A percentile compares a stretch with the other conserved stretches of the same genome.
Evolutionary conservation across 1,140 invertebrate species (phyloP).

Genomic region (Hermatobates lingyangjiaoensis): DNA sequence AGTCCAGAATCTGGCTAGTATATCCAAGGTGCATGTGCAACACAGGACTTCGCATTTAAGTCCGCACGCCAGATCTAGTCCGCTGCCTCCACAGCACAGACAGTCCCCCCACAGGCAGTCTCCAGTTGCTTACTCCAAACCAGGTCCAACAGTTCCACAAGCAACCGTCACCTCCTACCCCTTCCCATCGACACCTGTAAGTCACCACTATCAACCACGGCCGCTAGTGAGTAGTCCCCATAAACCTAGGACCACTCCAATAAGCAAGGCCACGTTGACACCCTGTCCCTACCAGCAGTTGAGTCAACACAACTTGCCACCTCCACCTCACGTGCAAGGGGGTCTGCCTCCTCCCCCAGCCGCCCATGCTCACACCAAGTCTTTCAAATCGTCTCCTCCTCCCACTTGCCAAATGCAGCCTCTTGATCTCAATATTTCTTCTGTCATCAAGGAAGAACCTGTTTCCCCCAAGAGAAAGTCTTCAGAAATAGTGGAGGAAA

Average conservation of each 20-base stretch:
- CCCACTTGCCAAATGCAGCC: constrained; percentile 44
- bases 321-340: constrained; percentile 23
- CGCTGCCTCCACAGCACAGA: constrained; percentile 22
- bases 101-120: constrained; percentile 16
- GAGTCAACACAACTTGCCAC: constrained; percentile 36
- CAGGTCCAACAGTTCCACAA: constrained; percentile 8
- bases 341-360: constrained; percentile 32
- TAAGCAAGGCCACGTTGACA: constrained; percentile 42
- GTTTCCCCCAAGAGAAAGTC: constrained; percentile 32
- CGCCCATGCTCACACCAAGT: constrained; percentile 19
- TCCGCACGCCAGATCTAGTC: constrained; percentile 14
- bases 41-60: constrained; percentile 7
- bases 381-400: constrained; percentile 23
- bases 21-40: constrained; percentile 16
- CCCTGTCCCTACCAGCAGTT: constrained; percentile 41
- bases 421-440: constrained; percentile 44
- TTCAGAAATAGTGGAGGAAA: constrained; percentile 25
- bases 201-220: constrained; percentile 19
- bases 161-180: constrained; percentile 20
- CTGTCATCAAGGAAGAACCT: constrained; percentile 19
- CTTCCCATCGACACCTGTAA: constrained; percentile 16
- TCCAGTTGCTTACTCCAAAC: constrained; percentile 1
- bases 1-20: constrained; percentile 16
- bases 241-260: constrained; percentile 38
- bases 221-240: constrained; percentile 16